These are phyloP conservation scores for Macroglossus sobrinus DNA, from an alignment of 2,113 vertebrate genomes.

Conservation along the genomic window DNA sequence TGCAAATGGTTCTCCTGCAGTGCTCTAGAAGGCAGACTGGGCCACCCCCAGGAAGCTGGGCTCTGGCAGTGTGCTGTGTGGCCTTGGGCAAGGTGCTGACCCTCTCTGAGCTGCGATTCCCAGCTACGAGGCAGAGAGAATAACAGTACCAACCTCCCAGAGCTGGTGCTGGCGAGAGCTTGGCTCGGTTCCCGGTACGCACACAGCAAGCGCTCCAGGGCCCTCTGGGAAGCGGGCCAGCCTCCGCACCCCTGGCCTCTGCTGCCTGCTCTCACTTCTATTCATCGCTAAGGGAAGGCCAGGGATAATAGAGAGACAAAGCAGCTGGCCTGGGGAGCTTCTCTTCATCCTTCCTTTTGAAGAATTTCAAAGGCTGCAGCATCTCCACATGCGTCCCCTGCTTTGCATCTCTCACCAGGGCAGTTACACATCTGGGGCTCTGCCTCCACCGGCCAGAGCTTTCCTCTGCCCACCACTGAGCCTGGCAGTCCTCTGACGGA, in stretches of 20 bases:
- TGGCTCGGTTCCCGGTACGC: not conserved
- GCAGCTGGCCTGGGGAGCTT: not conserved
- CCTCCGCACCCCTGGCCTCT: not conserved
- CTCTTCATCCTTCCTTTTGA: not conserved
- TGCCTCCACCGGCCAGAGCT: not conserved
- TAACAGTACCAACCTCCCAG: not conserved
- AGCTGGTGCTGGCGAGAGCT: not conserved
- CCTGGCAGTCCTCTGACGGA: not conserved
- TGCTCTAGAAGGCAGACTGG: not conserved
- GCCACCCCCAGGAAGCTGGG: not conserved
- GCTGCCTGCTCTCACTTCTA: not conserved
- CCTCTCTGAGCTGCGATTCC: not conserved
- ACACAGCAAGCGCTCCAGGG: rapidly evolving
- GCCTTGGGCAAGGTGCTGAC: not conserved
- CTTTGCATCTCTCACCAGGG: not conserved
- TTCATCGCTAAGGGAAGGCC: not conserved
- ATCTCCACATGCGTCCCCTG: rapidly evolving
- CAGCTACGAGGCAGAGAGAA: rapidly evolving
- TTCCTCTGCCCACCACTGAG: not conserved
- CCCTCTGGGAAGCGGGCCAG: not conserved
- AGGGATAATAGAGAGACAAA: not conserved
- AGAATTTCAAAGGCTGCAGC: not conserved
- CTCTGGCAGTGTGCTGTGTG: not conserved
- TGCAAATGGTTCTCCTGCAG: rapidly evolving
- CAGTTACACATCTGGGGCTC: rapidly evolving